Base-by-base conservation (phyloP, 2,797 vertebrate species). In the Gila robusta region DNA sequence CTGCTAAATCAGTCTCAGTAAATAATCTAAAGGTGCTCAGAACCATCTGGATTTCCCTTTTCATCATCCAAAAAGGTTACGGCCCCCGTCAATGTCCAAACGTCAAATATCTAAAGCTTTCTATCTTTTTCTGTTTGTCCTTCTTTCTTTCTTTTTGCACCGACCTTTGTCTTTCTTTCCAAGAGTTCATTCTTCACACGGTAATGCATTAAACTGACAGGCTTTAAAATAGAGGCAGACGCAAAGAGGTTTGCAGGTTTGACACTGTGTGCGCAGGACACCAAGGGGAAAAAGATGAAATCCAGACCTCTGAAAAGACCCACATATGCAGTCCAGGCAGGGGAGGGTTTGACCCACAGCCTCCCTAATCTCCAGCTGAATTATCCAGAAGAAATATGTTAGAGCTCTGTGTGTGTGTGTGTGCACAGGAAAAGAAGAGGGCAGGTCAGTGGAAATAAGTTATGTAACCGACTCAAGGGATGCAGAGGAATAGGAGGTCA, bases 391-490 rank as follows among this genome's bases (percentile, higher is more conserved):
- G 79, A 89, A 89, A 89, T 86, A 90, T 87, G 88, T 88, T 56
- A 66, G 70, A 86, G 77, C 23, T 59, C 21, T 74, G 59, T 83
- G 35, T 67, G 59, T 87, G 26, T 86, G 59, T 79, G 79, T 79
- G 44, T 47, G 26, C 70, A 19, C 66, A 86, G 76, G 77, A 67
- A 86, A 86, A 83, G 88, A 80, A 86, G 28, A 88, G 69, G 74
- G 82, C 67, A 87, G 79, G 62, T 89, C 77, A 88, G 41, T 83
- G 85, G 76, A 84, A 83, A 86, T 83, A 86, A 87, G 81, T 90
- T 89, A 91, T 90, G 90, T 88, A 91, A 88, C 87, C n/a, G 70
- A 80, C 86, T 88, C 85, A 74, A 73, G 84, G 90, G 80, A 88
- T 54, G 54, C 81, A 72, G 67, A 41, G 81, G 85, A 82, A 88